Base-by-base conservation (phyloP, 1,140 invertebrate genomes). In the Hestina assimilis region DNA sequence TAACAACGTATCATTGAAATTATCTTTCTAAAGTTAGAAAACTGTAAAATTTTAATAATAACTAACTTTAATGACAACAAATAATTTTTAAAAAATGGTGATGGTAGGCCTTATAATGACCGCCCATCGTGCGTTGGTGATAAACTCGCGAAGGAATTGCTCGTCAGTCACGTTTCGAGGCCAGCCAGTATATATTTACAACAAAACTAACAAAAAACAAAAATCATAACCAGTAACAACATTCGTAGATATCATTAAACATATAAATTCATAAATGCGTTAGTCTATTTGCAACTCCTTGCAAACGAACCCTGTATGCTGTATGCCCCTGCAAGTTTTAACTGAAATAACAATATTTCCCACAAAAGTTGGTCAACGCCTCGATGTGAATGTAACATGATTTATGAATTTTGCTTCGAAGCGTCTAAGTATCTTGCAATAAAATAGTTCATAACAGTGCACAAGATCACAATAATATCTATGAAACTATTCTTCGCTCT, bases 341-440 rank as follows among this genome's bases (percentile, higher is more conserved):
- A 62, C 59, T 62, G 53, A 57, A 58, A 62, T 62, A 62, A 57
- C 59, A 52, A 47, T 57, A 43, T 62, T 56, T 59, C 42, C 51
- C n/a, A n/a, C n/a, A n/a, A n/a, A n/a, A n/a, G n/a, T n/a, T n/a
- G n/a, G n/a, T n/a, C n/a, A n/a, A n/a, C n/a, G n/a, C n/a, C n/a
- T n/a, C n/a, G n/a, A n/a, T n/a, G n/a, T n/a, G n/a, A n/a, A n/a
- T 48, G 47, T 59, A 62, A 62, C 54, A 62, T 57, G 59, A 62
- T 62, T 62, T 62, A 62, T 57, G 54, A 62, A 56, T 51, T 62
- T 62, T 56, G 47, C 59, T 57, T 31, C 41, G 45, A 62, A 47
- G 29, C 51, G 54, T 57, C 48, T 59, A 59, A 52, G 40, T 58
- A 58, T 21, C 23, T 33, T 45, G 48, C 42, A 51, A 59, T 59